These are phyloP conservation scores for Drepana arcuata DNA, from an alignment of 1,140 invertebrate genomes.

Conservation along the genomic window DNA sequence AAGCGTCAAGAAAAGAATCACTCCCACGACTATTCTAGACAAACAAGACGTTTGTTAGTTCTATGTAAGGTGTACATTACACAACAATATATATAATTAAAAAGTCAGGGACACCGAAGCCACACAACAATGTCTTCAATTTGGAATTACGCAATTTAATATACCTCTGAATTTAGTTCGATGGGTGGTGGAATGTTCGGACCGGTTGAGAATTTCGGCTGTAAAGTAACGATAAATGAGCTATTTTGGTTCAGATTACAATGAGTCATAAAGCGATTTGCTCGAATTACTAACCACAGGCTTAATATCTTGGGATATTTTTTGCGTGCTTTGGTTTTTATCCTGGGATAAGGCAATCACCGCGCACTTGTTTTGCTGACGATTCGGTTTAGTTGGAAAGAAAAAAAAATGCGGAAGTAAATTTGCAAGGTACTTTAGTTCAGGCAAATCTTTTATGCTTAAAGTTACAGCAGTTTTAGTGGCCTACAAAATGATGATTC, in stretches of 20 bases:
- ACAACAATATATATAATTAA: slow-evolving; percentile 28
- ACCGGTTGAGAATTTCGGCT: too few species aligned
- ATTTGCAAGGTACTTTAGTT: too few species aligned
- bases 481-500: too few species aligned
- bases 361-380: slow-evolving; percentile 8
- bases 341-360: slow-evolving; percentile 15
- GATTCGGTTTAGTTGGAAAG: slow-evolving; percentile 7
- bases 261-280: slow-evolving; percentile 41
- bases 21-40: slow-evolving; percentile 42
- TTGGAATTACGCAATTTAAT: slow-evolving; percentile 5
- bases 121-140: slow-evolving; percentile 16
- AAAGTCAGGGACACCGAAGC: slow-evolving; percentile 16
- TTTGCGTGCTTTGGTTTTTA: slow-evolving; percentile 19
- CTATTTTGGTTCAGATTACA: slow-evolving; percentile 26
- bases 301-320: slow-evolving; percentile 23
- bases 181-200: too few species aligned
- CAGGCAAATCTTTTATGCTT: too few species aligned
- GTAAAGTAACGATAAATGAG: too few species aligned
- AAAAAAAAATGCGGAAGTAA: slow-evolving; percentile 12
- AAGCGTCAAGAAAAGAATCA: slow-evolving; percentile 36
- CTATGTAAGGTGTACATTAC: slow-evolving; percentile 23
- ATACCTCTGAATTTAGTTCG: background rate
- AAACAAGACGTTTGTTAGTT: slow-evolving; percentile 18
- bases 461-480: too few species aligned
- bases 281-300: slow-evolving; percentile 38